Evolutionary conservation across 2,113 vertebrate genomes (phyloP).

Genomic region (Tringa solitaria): DNA sequence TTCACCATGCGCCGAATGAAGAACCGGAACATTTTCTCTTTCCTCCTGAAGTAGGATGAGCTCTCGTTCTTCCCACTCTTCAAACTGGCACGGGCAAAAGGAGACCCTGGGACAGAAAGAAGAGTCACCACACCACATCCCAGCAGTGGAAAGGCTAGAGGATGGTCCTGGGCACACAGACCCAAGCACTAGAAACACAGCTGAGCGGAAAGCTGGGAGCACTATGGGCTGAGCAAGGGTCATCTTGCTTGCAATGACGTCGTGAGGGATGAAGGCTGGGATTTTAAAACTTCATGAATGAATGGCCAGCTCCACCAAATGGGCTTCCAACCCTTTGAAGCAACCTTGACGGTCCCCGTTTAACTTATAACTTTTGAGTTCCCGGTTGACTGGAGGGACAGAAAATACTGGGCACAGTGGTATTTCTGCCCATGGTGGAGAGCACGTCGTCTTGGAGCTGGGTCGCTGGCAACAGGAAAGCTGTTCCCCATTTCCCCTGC

Average conservation of each 20-base stretch:
- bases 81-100: conserved; percentile 88
- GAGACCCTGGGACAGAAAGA: conserved; percentile 80
- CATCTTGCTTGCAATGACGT: background rate
- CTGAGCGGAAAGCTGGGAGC: conserved; percentile 18
- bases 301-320: background rate
- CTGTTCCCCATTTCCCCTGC: background rate
- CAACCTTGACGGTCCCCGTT: background rate
- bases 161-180: background rate
- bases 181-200: background rate
- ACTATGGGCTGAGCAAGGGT: background rate
- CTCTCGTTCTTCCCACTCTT: conserved; percentile 91
- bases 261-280: background rate
- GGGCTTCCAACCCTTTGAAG: background rate
- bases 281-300: background rate
- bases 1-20: conserved; percentile 96
- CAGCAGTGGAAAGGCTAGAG: background rate
- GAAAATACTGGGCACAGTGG: background rate
- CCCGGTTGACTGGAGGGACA: background rate
- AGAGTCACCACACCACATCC: background rate
- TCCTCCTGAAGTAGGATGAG: conserved; percentile 90
- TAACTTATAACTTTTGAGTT: background rate
- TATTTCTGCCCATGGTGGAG: fast-evolving
- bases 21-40: conserved; percentile 95
- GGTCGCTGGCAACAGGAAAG: background rate
- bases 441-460: background rate